Evolutionary conservation across 2,797 vertebrate genomes (phyloP), one percentile per base, ranked within the genome.

Genomic region (Harpagifer antarcticus): DNA sequence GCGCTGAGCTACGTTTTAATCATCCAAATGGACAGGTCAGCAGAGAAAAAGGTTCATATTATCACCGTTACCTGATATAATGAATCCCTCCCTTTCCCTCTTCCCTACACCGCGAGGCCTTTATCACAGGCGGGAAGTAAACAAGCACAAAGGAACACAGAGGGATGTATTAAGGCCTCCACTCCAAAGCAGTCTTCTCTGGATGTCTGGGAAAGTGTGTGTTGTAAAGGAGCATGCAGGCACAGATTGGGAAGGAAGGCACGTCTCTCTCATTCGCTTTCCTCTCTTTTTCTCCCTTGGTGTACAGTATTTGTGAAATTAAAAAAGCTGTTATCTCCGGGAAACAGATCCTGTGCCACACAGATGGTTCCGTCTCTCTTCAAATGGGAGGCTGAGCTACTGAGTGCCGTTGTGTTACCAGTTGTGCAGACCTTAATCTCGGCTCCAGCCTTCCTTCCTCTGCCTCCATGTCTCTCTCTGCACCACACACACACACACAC

Each of bases 271-370:
- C 52, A 9, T 16, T 48, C 17, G 8, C 57, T 71, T n/a, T 70
- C 37, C 55, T 45, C 57, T 66, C 68, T 58, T 53, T 72, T 67
- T 55, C 63, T 73, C 57, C 59, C 65, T 72, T 49, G 40, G 12
- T 71, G 67, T 87, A 78, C 89, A 86, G 86, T 87, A 87, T 90
- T 90, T 91, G 90, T 86, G 89, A 93, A 95, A 95, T 94, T 92
- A 93, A 91, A 91, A 87, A 89, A 79, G 88, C 83, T 13, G 93
- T 95, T 96, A 96, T 95, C 95, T 95, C 88, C 81, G 89, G 86
- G 93, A 95, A 96, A 94, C 95, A 95, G 94, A 96, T 93, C 92
- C 89, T 79, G 86, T 86, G 90, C 89, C 90, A 92, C 89, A 90
- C 88, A 92, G 91, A 93, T 94, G 91, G 90, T 92, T 94, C 92